Percentiles rank a stretch among this genome's conserved stretches.
These are phyloP conservation scores for Shargacucullia verbasci DNA, from an alignment of 2,888 invertebrate genomes.

Conservation along the genomic window DNA sequence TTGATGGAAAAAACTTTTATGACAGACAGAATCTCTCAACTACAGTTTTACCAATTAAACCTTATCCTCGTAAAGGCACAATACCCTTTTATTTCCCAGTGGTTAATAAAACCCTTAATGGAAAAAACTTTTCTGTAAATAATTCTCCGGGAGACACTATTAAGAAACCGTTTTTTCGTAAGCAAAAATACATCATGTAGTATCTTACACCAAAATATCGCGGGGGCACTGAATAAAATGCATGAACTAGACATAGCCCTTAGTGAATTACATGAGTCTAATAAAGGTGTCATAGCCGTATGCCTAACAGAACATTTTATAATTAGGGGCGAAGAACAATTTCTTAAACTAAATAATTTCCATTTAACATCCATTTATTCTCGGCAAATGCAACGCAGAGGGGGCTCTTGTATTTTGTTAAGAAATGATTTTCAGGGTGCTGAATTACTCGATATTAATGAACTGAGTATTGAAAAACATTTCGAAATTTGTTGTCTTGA, in stretches of 20 bases:
- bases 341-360: slow-evolving; percentile 6
- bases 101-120: slow-evolving; percentile 3
- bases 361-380: slow-evolving; percentile 4
- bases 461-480: slow-evolving; percentile 9
- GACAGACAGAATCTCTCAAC: too few species aligned
- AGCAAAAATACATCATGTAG: slow-evolving; percentile 3
- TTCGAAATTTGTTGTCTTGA: slow-evolving; percentile 8
- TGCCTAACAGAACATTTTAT: slow-evolving; percentile 11
- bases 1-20: slow-evolving; percentile 1
- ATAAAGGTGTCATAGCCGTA: slow-evolving; percentile 3
- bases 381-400: slow-evolving; percentile 8
- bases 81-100: slow-evolving; percentile 5
- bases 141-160: slow-evolving; percentile 1
- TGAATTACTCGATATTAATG: slow-evolving; percentile 5
- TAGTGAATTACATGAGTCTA: slow-evolving; percentile 2
- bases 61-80: too few species aligned
- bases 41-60: too few species aligned
- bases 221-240: slow-evolving; percentile 5
- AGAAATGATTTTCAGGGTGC: not conserved
- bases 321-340: too few species aligned
- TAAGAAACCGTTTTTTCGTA: slow-evolving; percentile 5
- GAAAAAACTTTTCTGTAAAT: slow-evolving; percentile 1
- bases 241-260: slow-evolving; percentile 3
- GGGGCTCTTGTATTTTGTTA: slow-evolving; percentile 8
- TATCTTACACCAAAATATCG: slow-evolving; percentile 5